Evolutionary conservation across 92 coral and sea anemone genomes (phyloP), one percentile per base, ranked within the genome.

Genomic region (Chrysogorgia sp.): DNA sequence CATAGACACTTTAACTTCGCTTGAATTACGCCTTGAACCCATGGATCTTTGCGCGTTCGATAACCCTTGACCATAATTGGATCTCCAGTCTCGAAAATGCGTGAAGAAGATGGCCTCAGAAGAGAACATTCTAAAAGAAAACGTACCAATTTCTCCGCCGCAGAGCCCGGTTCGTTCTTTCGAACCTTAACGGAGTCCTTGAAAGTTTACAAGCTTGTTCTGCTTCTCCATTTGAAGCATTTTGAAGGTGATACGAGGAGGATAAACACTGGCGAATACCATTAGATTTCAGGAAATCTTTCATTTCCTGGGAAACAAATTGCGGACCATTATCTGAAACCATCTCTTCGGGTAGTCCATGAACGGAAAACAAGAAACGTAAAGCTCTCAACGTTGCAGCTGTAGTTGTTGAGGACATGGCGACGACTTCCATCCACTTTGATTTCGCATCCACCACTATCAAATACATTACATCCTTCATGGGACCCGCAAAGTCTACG

Each of bases 371-470:
- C 53, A 62, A 41, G 52, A 43, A 63, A 33, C 68, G 85, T 20
- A 86, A 50, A 12, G 85, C 85, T 22, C 40, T 34, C 34, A 86
- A 72, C 1, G 82, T 82, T 15, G 84, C 61, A 2, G 71, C 13
- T 3, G 87, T 43, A 26, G 87, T 87, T 52, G 67, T 83, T 29
- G 67, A 17, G 17, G 77, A 31, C 83, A 76, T 86, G 9, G 35
- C 65, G 1, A 76, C 29, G 12, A 83, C 84, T 40, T 86, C 84
- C 12, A 86, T 41, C 90, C 81, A 82, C 45, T 86, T 82, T 0
- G 80, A 82, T 31, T 84, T 69, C 21, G 83, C 83, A 59, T 88
- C 85, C 21, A 80, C 82, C 14, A 84, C 79, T 9, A 84, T 58
- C 62, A 85, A 34, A 56, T 71, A 30, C 85, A 71, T 69, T 22